Evolutionary conservation across 2,888 invertebrate species (phyloP), one percentile per base, ranked within the genome.

Genomic region (Megamerina dolium): DNA sequence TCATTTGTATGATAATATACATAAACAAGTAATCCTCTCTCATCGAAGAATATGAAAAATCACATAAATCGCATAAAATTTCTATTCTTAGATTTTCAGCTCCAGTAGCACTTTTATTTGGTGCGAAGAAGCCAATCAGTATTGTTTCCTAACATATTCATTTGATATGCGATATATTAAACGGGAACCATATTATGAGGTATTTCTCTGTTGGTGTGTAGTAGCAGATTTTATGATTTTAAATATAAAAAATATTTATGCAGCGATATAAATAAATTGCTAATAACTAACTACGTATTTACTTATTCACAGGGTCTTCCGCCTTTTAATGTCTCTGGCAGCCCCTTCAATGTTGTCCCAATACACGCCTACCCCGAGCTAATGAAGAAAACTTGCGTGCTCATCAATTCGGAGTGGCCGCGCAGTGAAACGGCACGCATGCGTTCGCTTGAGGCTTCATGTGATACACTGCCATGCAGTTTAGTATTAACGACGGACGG

Each of bases 391-490:
- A 87, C 87, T 62, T 86, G 85, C 64, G 76, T 78, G 55, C 73
- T 90, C 43, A 80, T 90, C 52, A 90, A 90, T 67, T 80, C 82
- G n/a, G 87, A 90, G 75, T 90, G 90, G 90, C 85, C 85, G 50
- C 77, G 89, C 57, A 87, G 88, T 60, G 81, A 83, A 66, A 82
- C 82, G 27, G 86, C 87, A 45, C 77, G 90, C 60, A 77, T 88
- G 74, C 77, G 81, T 66, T 85, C 85, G 38, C 71, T 90, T 37
- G 77, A 81, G 65, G 76, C 79, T 29, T 88, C 88, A 1, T 80
- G 82, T 60, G 84, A 88, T 62, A 70, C 73, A 40, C 74, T 87
- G 58, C 85, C 88, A 17, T 83, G 84, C 30, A 84, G 79, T 66
- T 74, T 85, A 57, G 76, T 87, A 56, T 72, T 89, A 48, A 71